phyloP scores from a whole-genome alignment of 2,797 vertebrate genomes.

The Smutsia gigantea region DNA sequence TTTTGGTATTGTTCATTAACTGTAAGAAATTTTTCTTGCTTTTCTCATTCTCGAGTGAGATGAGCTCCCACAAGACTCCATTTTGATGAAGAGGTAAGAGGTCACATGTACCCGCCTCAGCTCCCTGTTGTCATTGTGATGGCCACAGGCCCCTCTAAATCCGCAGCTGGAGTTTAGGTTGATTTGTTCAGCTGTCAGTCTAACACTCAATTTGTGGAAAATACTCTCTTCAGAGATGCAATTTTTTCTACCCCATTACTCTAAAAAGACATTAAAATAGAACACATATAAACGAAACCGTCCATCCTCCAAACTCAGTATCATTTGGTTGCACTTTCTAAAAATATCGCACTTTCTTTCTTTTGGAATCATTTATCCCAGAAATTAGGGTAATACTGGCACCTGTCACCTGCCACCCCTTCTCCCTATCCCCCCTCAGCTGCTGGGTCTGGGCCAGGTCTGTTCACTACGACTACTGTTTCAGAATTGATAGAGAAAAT shows the following conservation, averaged over 20 bases:
- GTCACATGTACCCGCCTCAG: neutral
- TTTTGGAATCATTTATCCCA: neutral
- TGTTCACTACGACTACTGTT: neutral
- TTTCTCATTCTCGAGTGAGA: neutral
- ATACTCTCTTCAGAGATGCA: neutral
- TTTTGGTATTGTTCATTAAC: neutral
- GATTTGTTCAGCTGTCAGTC: neutral
- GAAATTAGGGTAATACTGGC: neutral
- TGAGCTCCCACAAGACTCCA: neutral
- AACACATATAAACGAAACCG: neutral
- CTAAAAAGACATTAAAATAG: neutral
- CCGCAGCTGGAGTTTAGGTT: neutral
- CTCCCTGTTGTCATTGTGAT: neutral
- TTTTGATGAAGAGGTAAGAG: neutral
- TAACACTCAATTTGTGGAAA: neutral
- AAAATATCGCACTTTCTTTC: neutral
- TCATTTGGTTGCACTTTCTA: neutral
- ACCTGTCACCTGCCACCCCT: neutral
- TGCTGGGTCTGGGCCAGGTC: neutral
- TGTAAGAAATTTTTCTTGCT: neutral
- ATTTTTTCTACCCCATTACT: neutral
- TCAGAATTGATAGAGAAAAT: neutral
- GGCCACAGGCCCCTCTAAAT: too few relatives aligned
- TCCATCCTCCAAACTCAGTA: neutral
- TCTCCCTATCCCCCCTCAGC: neutral